These are phyloP conservation scores for Euura saliciscinereae DNA, from an alignment of 1,140 invertebrate species.

Conservation along the genomic window DNA sequence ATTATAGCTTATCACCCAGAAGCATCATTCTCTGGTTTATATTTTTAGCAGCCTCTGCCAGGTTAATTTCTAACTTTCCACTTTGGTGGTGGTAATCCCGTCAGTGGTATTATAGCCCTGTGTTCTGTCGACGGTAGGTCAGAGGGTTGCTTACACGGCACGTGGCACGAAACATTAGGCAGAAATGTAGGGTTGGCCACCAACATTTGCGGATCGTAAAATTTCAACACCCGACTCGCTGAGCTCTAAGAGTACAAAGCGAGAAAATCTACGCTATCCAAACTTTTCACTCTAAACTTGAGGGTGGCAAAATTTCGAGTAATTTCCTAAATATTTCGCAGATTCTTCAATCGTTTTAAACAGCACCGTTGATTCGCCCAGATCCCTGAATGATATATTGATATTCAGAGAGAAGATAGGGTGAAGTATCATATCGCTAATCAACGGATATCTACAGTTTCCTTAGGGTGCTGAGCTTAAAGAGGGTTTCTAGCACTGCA, in stretches of 20 bases:
- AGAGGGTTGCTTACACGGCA: neutral
- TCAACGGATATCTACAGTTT: constrained; percentile 1
- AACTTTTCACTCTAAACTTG: too few relatives aligned
- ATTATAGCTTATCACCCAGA: too few relatives aligned
- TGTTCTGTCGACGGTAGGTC: neutral
- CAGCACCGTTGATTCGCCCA: too few relatives aligned
- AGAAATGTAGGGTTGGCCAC: neutral
- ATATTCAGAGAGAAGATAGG: too few relatives aligned
- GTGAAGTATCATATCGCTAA: too few relatives aligned
- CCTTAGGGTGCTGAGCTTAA: constrained; percentile 5
- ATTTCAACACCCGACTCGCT: neutral
- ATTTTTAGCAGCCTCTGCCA: neutral
- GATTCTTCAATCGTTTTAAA: too few relatives aligned
- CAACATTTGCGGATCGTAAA: neutral
- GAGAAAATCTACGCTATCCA: too few relatives aligned
- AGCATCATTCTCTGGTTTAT: too few relatives aligned
- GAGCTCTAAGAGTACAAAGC: too few relatives aligned
- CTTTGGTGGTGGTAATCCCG: neutral
- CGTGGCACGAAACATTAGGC: neutral
- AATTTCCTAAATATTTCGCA: too few relatives aligned
- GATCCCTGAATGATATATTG: too few relatives aligned
- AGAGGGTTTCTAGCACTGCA: neutral
- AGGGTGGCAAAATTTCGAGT: too few relatives aligned
- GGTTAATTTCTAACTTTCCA: neutral
- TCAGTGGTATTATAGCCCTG: neutral